A percentile compares a stretch with the other conserved stretches of the same genome.
phyloP scores from a whole-genome alignment of 2,797 vertebrate species.

The Bryconaethiops microstoma region DNA sequence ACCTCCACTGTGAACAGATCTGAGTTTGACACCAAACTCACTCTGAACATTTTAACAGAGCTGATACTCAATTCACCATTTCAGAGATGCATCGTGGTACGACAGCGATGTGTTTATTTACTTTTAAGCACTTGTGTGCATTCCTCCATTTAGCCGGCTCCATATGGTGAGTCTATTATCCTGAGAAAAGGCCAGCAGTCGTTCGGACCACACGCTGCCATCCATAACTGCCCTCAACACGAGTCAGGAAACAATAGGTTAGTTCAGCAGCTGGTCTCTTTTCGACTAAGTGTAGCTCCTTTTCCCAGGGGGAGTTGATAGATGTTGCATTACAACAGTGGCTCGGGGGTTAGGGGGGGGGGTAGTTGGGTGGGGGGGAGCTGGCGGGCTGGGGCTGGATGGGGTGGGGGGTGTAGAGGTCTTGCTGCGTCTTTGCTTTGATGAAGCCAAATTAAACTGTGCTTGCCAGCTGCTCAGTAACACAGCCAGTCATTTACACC shows the following conservation, averaged over 20 bases:
- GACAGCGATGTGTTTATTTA: no score
- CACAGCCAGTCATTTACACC: background rate
- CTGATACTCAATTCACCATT: no score
- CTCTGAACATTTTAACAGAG: no score
- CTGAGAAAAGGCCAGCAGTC: conserved; percentile 32
- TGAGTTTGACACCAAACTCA: no score
- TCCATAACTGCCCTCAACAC: no score
- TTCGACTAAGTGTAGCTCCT: conserved; percentile 65
- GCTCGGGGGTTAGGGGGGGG: conserved; percentile 42
- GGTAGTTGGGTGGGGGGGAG: no score
- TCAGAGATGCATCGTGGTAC: no score
- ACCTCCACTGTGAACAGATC: no score
- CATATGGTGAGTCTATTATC: conserved; percentile 40
- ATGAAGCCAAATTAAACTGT: no score
- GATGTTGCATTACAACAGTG: conserved; percentile 68
- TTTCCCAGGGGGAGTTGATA: conserved; percentile 66
- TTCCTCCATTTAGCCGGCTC: conserved; percentile 10
- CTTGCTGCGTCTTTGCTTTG: conserved; percentile 44
- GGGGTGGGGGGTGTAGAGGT: conserved; percentile 55
- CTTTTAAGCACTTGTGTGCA: no score
- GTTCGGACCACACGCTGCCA: conserved; percentile 59
- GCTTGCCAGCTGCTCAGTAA: conserved; percentile 37
- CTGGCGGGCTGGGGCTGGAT: no score
- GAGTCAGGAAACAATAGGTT: conserved; percentile 69
- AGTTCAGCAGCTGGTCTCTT: conserved; percentile 76